Base-by-base conservation (phyloP, 1,140 invertebrate genomes). In the Cydia strobilella region DNA sequence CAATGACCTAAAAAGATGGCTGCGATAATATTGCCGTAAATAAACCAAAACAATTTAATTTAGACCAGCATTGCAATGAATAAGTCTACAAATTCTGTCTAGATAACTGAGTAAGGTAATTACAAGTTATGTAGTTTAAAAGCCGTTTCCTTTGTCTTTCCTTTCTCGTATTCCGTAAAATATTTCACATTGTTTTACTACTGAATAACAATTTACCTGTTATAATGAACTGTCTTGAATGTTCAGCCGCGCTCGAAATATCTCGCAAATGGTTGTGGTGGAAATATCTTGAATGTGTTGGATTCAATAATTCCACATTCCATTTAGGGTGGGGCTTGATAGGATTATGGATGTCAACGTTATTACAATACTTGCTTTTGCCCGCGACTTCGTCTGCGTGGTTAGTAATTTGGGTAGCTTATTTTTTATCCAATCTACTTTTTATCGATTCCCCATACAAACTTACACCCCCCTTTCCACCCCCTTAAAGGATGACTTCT, bases 171-270 rank as follows among this genome's bases (percentile, higher is more conserved):
- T 69, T 69, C 20, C 18, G 65, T 42, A 35, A 35, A 69, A 69
- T 69, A 69, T 69, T 69, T 69, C 27, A 27, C 65, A 69, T 69
- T 69, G 65, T 69, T 69, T 69, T 69, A 39, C 27, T 69, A 69
- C 65, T 69, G 65, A 18, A 31, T 66, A 66, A 69, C 65, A 69
- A 39, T 69, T 39, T 69, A 69, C 35, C 65, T 39, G 65, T 35
- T 69, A n/a, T 69, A 69, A 69, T 69, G 27, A 69, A 69, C 65
- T 69, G 65, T 35, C 31, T 69, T 39, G 65, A 69, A 69, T 69
- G 18, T 69, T 66, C 63, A 25, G 62, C 20, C 12, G 25, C 5
- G 13, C 4, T 66, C n/a, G 25, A 66, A 69, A 69, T 35, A 39
- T 59, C 27, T 39, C 31, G 65, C 31, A 42, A 35, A 69, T 39